A percentile compares a stretch with the other conserved stretches of the same genome.
Evolutionary conservation across 2,888 invertebrate species (phyloP).

Genomic region (Melanostoma scalare): DNA sequence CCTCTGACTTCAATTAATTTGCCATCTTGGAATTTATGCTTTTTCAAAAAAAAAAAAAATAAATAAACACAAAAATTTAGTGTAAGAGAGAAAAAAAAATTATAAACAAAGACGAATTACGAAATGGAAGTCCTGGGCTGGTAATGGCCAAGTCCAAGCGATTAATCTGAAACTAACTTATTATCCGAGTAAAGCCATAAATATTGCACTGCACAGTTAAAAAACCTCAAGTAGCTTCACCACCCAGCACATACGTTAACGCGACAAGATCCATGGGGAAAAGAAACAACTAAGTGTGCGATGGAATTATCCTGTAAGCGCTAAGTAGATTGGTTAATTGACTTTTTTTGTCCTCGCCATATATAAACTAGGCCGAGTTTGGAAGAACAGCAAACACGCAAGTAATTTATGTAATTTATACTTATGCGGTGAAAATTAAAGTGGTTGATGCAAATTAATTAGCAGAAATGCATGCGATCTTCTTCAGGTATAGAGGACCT

Average conservation of each 20-base stretch:
- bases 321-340: slow-evolving; percentile 62
- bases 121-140: slow-evolving; percentile 29
- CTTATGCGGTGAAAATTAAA: slow-evolving; percentile 43
- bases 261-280: slow-evolving; percentile 15
- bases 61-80: slow-evolving; percentile 3
- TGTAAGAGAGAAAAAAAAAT: too few relatives aligned
- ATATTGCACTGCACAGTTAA: background rate
- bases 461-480: slow-evolving; percentile 47
- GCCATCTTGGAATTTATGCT: slow-evolving; percentile 57
- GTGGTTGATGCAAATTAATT: slow-evolving; percentile 59
- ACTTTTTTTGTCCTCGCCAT: background rate
- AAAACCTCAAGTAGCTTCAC: background rate
- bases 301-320: slow-evolving; percentile 50
- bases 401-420: slow-evolving; percentile 69
- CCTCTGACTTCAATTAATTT: slow-evolving; percentile 62
- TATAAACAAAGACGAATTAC: background rate
- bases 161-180: slow-evolving; percentile 58
- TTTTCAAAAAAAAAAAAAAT: slow-evolving; percentile 28
- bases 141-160: slow-evolving; percentile 59
- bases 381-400: slow-evolving; percentile 33
- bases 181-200: background rate
- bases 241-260: slow-evolving; percentile 21
- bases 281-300: slow-evolving; percentile 31
- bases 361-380: background rate
- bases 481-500: slow-evolving; percentile 7